A percentile compares a stretch with the other conserved stretches of the same genome.
Conservation (phyloP, 1,140 invertebrate genomes). For the Zeugodacus cucurbitae region DNA sequence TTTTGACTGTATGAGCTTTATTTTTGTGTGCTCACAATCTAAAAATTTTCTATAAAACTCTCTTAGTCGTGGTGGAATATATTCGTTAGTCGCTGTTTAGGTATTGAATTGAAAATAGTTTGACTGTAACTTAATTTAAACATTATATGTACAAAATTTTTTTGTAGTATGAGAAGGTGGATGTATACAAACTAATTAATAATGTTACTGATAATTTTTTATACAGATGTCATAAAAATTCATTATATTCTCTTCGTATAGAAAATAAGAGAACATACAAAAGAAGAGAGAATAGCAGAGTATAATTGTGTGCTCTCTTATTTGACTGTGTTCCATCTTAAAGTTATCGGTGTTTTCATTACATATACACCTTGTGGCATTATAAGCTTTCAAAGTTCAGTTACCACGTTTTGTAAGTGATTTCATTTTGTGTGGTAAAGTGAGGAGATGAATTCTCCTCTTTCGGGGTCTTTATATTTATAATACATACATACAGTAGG, state of each 20-base stretch:
- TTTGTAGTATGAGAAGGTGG: too few relatives aligned
- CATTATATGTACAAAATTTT: too few relatives aligned
- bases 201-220: too few relatives aligned
- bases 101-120: too few relatives aligned
- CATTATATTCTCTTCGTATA: background rate
- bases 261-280: background rate
- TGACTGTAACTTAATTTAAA: too few relatives aligned
- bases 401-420: background rate
- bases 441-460: background rate
- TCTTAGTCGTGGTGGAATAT: background rate
- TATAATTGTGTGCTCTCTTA: background rate
- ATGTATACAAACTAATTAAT: too few relatives aligned
- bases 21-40: background rate
- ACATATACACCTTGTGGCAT: slow-evolving; percentile 3
- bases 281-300: background rate
- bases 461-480: slow-evolving; percentile 14
- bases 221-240: too few relatives aligned
- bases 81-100: too few relatives aligned
- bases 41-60: background rate
- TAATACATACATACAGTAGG: background rate
- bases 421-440: background rate
- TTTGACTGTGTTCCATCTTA: background rate
- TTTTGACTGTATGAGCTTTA: too few relatives aligned
- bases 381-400: slow-evolving; percentile 26
- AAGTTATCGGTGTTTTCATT: background rate